Percentiles rank a stretch among this genome's conserved stretches.
Evolutionary conservation across 2,888 invertebrate genomes (phyloP).

Genomic region (Seira musarum): DNA sequence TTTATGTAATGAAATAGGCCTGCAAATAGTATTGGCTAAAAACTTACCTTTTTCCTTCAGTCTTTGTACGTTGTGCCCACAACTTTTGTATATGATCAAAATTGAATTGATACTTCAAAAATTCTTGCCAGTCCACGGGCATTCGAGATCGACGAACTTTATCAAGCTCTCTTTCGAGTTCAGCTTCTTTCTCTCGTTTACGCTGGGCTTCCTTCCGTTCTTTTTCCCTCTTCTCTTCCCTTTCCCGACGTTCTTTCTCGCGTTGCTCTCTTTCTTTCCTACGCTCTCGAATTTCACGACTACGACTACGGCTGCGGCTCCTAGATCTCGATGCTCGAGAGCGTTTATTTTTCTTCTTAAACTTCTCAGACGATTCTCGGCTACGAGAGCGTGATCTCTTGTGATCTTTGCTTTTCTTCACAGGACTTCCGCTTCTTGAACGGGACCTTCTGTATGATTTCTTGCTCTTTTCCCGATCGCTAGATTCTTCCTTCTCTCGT

Average conservation of each 20-base stretch:
- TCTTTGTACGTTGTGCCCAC: constrained; percentile 44
- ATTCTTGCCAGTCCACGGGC: constrained; percentile 68
- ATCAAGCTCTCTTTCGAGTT: constrained; percentile 61
- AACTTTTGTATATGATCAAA: constrained; percentile 61
- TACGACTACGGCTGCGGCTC: constrained; percentile 51
- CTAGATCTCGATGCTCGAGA: constrained; percentile 27
- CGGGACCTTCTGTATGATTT: constrained; percentile 51
- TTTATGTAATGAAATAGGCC: too few relatives aligned
- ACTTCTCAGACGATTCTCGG: constrained; percentile 36
- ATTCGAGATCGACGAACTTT: constrained; percentile 64
- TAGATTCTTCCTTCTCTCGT: constrained; percentile 40
- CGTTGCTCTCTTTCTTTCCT: constrained; percentile 53
- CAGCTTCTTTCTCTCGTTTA: constrained; percentile 50
- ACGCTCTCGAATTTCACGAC: constrained; percentile 37
- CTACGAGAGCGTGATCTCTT: constrained; percentile 49
- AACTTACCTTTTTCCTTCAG: constrained; percentile 40
- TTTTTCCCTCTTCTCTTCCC: constrained; percentile 56
- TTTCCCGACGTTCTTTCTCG: constrained; percentile 56
- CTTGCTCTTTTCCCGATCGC: constrained; percentile 42
- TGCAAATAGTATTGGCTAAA: background rate
- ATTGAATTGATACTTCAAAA: constrained; percentile 61
- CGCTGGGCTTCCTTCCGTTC: constrained; percentile 53
- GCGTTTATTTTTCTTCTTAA: constrained; percentile 38
- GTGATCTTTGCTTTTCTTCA: constrained; percentile 42
- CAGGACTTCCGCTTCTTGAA: constrained; percentile 44